Conservation (phyloP, 2,888 invertebrate species). For the Molanna angustata region DNA sequence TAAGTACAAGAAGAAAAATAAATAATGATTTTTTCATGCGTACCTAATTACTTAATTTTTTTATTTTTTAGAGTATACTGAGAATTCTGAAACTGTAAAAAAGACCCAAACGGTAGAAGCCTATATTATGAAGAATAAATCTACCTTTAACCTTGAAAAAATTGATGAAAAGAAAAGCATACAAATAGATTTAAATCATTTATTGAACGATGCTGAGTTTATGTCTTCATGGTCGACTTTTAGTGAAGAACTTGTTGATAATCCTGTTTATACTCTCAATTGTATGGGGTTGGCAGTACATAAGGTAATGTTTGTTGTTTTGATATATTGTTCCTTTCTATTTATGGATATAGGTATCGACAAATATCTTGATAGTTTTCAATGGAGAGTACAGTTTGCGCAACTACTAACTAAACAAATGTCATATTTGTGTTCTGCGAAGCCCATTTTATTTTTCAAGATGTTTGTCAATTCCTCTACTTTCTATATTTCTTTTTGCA, state of each 20-base stretch:
- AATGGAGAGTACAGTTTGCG: too few relatives aligned
- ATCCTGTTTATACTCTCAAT: constrained; percentile 65
- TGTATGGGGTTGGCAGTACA: constrained; percentile 78
- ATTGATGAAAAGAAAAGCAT: constrained; percentile 59
- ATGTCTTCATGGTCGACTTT: constrained; percentile 61
- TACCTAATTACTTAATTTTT: neutral
- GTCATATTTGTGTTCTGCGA: too few relatives aligned
- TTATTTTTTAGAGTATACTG: constrained; percentile 39
- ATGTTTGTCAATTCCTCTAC: too few relatives aligned
- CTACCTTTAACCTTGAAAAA: constrained; percentile 54
- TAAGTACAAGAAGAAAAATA: too few relatives aligned
- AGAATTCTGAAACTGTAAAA: constrained; percentile 47
- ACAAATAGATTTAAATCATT: constrained; percentile 55
- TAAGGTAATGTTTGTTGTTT: constrained; percentile 54
- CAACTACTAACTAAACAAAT: too few relatives aligned
- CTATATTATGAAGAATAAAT: constrained; percentile 51
- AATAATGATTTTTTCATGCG: neutral
- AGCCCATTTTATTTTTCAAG: too few relatives aligned
- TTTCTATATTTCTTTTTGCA: too few relatives aligned
- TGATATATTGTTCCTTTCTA: too few relatives aligned
- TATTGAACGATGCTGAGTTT: constrained; percentile 59
- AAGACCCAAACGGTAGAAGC: constrained; percentile 55
- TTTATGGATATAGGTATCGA: too few relatives aligned
- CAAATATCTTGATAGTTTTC: too few relatives aligned
- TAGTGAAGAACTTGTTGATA: constrained; percentile 61